Evolutionary conservation across 2,797 vertebrate genomes (phyloP), one percentile per base, ranked within the genome.

Genomic region (Ceryle rudis): DNA sequence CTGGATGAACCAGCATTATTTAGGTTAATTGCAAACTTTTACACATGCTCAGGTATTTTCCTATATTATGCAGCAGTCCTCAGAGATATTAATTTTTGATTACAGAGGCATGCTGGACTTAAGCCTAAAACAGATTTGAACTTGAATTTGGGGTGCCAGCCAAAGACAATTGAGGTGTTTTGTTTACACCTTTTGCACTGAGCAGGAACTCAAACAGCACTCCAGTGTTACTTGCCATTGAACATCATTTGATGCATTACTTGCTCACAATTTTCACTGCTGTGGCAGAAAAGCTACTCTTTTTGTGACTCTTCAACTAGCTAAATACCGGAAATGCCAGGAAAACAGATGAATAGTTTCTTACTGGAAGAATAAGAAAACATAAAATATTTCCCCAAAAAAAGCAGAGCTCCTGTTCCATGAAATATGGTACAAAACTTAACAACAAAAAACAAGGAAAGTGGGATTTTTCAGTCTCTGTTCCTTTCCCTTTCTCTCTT

Each of bases 51-150:
- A 16, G 31, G 5, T 79, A 55, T 62, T 47, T 49, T 31, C 14
- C 7, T 51, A 2, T 25, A 2, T 58, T 55, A 26, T 9, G 5
- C 31, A 54, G 7, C 2, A 0, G 14, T 11, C 42, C 41, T 46
- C 47, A 62, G 33, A 61, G 22, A 16, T 14, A 49, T 1, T 72
- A 4, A 47, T 52, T 67, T 81, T 64, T 4, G 26, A 66, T 13
- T 23, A 33, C 4, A 35, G 21, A 77, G 5, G 2, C 10, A 57
- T 19, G 8, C 4, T 49, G 22, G 41, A 52, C 4, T 86, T 77
- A 52, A 64, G 13, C 9, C 3, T 22, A 55, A 62, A 2, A 46
- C 3, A 33, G 39, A 46, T 42, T 17, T 46, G 14, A 47, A 16
- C 3, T 41, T 20, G 44, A 75, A 13, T 58, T 39, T 39, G 15